Evolutionary conservation across 2,888 invertebrate species (phyloP).

Genomic region (Carcina quercana): DNA sequence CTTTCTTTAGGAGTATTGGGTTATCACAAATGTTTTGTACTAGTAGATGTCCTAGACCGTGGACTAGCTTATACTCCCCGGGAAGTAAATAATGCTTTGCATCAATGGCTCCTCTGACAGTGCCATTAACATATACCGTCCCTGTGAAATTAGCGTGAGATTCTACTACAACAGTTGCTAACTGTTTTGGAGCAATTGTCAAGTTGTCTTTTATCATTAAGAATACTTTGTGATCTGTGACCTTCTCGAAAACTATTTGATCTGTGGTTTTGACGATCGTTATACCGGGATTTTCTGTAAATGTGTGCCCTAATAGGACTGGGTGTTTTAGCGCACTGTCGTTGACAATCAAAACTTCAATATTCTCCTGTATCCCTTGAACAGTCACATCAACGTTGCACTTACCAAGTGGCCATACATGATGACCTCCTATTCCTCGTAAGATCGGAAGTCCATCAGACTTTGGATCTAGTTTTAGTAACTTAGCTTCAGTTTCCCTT

Average conservation of each 20-base stretch:
- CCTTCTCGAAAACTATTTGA: background rate
- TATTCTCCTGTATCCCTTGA: constrained; percentile 5
- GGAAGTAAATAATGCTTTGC: constrained; percentile 3
- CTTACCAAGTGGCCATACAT: background rate
- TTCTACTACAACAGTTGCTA: background rate
- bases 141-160: background rate
- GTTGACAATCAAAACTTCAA: constrained; percentile 2
- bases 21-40: constrained; percentile 2
- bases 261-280: constrained; percentile 2
- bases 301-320: constrained; percentile 3
- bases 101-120: constrained; percentile 2
- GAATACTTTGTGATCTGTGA: background rate
- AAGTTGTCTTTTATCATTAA: background rate
- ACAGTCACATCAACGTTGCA: background rate
- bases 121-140: constrained; percentile 4
- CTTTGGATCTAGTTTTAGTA: background rate
- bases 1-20: background rate
- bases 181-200: background rate
- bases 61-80: constrained; percentile 1
- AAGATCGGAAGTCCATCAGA: background rate
- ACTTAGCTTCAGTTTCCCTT: background rate
- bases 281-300: constrained; percentile 6
- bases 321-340: constrained; percentile 1
- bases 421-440: constrained; percentile 1
- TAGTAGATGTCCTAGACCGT: background rate